These are phyloP conservation scores for Rhopalosiphum padi DNA, from an alignment of 1,140 invertebrate species.

Conservation along the genomic window DNA sequence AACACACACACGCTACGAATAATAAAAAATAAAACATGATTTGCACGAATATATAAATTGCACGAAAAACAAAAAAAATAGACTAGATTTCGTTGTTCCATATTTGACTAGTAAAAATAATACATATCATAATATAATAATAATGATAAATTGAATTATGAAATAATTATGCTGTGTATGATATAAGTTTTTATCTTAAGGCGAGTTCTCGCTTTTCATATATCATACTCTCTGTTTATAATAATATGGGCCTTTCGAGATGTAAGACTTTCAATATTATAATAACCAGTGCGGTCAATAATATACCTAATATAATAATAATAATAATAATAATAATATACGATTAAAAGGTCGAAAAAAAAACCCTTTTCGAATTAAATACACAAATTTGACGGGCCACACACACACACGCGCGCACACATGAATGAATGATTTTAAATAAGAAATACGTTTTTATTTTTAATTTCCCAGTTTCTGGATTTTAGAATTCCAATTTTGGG, in stretches of 20 bases:
- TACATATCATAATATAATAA: neutral
- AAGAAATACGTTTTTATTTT: neutral
- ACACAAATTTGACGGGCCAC: neutral
- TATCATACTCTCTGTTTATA: neutral
- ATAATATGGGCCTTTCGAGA: neutral
- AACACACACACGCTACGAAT: conserved; percentile 21
- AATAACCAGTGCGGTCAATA: neutral
- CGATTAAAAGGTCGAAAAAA: neutral
- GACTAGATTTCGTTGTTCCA: conserved; percentile 49
- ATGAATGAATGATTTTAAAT: neutral
- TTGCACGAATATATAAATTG: conserved; percentile 21
- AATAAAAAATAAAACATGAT: neutral
- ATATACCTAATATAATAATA: neutral
- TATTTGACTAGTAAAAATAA: conserved; percentile 49
- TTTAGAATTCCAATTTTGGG: conserved; percentile 52
- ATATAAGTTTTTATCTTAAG: neutral
- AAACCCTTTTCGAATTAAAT: neutral
- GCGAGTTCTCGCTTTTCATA: neutral
- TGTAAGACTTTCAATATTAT: neutral
- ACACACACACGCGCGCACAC: neutral
- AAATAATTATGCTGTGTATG: neutral
- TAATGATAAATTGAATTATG: neutral
- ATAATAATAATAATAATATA: neutral
- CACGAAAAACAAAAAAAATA: conserved; percentile 33
- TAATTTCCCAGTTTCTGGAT: conserved; percentile 49